Percentiles rank a stretch among this genome's conserved stretches.
Evolutionary conservation across 2,797 vertebrate genomes (phyloP).

Genomic region (Peromyscus attwateri): DNA sequence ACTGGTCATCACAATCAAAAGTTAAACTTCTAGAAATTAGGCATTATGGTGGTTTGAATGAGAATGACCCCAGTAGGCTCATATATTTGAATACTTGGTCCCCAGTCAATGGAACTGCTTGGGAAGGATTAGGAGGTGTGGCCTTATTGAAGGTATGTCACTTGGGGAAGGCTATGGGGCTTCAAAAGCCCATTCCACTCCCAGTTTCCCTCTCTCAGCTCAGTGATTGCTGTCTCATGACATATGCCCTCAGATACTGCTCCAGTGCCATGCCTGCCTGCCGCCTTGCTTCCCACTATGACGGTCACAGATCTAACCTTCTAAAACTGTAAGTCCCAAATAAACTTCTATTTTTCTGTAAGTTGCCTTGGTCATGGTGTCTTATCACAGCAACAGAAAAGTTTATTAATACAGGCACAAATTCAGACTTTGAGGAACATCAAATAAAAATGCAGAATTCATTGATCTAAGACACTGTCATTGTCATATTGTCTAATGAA

Average conservation of each 20-base stretch:
- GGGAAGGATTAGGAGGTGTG: not conserved
- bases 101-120: not conserved
- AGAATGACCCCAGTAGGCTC: not conserved
- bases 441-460: slow-evolving; percentile 41
- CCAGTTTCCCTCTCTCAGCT: not conserved
- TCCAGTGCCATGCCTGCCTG: not conserved
- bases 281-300: no score
- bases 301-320: not conserved
- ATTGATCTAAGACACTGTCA: not conserved
- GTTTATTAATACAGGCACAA: not conserved
- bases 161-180: not conserved
- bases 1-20: not conserved
- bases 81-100: not conserved
- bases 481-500: not conserved
- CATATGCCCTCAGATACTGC: not conserved
- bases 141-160: not conserved
- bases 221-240: not conserved
- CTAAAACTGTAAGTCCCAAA: not conserved
- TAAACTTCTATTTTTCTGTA: no score
- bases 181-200: not conserved
- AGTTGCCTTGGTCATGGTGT: not conserved
- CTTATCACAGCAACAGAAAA: not conserved
- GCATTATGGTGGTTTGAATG: not conserved
- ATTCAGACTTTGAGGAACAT: not conserved
- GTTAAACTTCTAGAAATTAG: not conserved